Base-by-base conservation (phyloP, 1,140 invertebrate species). In the Anoplophora glabripennis region DNA sequence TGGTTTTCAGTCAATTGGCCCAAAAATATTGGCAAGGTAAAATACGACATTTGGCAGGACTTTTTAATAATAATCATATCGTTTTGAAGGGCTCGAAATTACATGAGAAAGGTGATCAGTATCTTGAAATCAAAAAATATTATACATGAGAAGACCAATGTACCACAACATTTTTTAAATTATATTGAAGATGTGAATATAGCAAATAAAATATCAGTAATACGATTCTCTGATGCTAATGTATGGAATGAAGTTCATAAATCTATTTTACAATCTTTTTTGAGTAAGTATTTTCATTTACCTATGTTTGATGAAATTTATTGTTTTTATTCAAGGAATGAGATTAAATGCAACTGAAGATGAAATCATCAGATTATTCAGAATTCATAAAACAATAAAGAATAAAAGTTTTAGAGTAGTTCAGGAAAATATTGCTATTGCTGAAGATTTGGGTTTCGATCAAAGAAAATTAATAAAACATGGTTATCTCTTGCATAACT, bases 381-480 rank as follows among this genome's bases (percentile, higher is more conserved):
- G 71, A 63, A 78, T 77, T 41, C 80, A 83, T 65, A 73, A 72
- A 48, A 77, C 75, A 36, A 69, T 81, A 7, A 75, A 75, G 67
- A 75, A 79, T 65, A 77, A 77, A 71, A 77, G 73, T 52, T 69
- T 84, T 40, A 55, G 70, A 48, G 69, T 81, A 46, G 67, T 83
- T 28, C 74, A 77, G 63, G 70, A 76, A 60, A 71, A 78, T 52
- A 71, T 81, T 46, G 60, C 70, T 41, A 68, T 83, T 44, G 71
- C 77, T 15, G 63, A 70, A 64, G 46, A 74, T 45, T 41, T 72
- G 10, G 68, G 67, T 37, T 59, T 71, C 7, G 46, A 47, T 10
- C 54, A 52, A 11, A 44, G 60, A 33, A 78, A 81, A 75, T 78
- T 83, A 15, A 74, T 78, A 69, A 71, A 74, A 21, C 77, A 78